Conservation (phyloP, 2,888 invertebrate species). For the Fragum sueziense region DNA sequence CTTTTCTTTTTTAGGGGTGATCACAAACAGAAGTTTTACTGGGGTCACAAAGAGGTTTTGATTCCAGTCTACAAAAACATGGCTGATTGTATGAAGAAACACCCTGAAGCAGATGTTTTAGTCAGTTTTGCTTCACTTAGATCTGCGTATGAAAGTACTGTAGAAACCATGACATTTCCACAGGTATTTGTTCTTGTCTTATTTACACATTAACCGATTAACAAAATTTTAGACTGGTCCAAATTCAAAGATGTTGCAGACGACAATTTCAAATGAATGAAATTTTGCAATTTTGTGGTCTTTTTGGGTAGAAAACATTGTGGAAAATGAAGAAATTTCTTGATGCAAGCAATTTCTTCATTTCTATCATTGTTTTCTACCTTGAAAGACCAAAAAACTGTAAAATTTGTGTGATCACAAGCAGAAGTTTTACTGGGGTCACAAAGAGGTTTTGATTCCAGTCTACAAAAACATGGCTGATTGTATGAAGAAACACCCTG, state of each 20-base stretch:
- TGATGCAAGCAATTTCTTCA: too few relatives aligned
- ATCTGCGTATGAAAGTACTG: slow-evolving; percentile 97
- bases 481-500: too few relatives aligned
- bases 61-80: slow-evolving; percentile 98
- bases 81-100: slow-evolving; percentile 97
- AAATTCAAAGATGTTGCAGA: too few relatives aligned
- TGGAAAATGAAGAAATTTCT: too few relatives aligned
- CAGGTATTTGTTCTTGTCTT: slow-evolving; percentile 83
- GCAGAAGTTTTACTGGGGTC: background rate
- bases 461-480: too few relatives aligned
- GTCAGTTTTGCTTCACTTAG: slow-evolving; percentile 98
- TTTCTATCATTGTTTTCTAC: too few relatives aligned
- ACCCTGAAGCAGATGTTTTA: slow-evolving; percentile 96
- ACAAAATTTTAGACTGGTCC: too few relatives aligned
- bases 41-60: slow-evolving; percentile 98
- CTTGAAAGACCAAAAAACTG: too few relatives aligned
- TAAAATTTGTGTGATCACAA: too few relatives aligned
- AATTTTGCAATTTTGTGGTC: too few relatives aligned
- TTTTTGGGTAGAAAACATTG: too few relatives aligned
- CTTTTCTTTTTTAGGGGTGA: slow-evolving; percentile 86
- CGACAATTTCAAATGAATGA: too few relatives aligned
- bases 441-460: background rate
- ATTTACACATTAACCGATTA: background rate
- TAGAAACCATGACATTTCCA: slow-evolving; percentile 96
- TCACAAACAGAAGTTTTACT: slow-evolving; percentile 99